Base-by-base conservation (phyloP, 2,113 vertebrate genomes). In the Myiagra hebetior region DNA sequence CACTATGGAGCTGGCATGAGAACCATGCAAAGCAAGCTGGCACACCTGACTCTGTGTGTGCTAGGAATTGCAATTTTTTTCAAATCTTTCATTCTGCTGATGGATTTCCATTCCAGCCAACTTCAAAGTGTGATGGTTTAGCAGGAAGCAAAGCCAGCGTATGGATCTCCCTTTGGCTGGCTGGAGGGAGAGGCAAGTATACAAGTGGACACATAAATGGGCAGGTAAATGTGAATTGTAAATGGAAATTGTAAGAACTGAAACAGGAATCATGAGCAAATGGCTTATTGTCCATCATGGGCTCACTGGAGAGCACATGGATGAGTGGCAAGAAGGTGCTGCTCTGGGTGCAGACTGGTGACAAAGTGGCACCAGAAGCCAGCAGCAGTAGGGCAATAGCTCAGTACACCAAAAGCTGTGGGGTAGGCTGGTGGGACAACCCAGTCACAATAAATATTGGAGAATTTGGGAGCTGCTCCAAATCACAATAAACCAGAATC, bases 21-120 rank as follows among this genome's bases (percentile, higher is more conserved):
- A 78, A 49, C 0, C 0, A 23, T 6, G 31, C 2, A 1, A 53
- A 60, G n/a, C 64, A 60, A 56, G 21, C n/a, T 69, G 63, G 23
- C 47, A 70, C 52, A 47, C 57, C 50, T 50, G 59, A 30, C 35
- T 77, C 33, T 37, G 19, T 41, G 24, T 52, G 41, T 78, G 69
- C 87, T 79, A 30, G 5, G 7, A 64, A 35, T 11, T 60, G 55
- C 35, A 47, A 1, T 41, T 80, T 89, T 65, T 22, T 27, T 9
- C 37, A 6, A 68, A 73, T 47, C 60, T 78, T 73, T 84, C 20
- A 21, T 68, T 77, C 56, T 39, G 28, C 31, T 22, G 12, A 9
- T 22, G 37, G 26, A 27, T 62, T 73, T 87, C 11, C 11, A 26
- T 84, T 93, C 42, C 44, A 52, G 65, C 22, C 39, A 49, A 5